Evolutionary conservation across 2,797 vertebrate species (phyloP).

Genomic region (Anguilla pacifica): DNA sequence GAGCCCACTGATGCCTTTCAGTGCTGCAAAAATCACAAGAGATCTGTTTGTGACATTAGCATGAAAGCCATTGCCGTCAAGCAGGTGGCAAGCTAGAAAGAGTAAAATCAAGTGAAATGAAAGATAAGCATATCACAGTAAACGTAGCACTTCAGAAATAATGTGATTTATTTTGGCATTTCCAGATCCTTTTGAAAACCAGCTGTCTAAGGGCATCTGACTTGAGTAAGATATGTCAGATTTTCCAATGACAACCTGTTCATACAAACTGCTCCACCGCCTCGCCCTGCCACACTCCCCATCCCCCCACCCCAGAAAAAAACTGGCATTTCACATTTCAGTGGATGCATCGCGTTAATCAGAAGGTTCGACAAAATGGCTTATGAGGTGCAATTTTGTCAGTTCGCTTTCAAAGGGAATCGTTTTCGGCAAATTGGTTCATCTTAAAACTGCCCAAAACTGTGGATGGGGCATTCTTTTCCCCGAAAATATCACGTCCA

Average conservation of each 20-base stretch:
- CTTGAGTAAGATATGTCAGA: conserved; percentile 46
- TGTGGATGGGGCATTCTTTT: neutral
- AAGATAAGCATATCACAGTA: conserved; percentile 35
- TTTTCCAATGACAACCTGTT: conserved; percentile 29
- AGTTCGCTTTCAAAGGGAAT: conserved; percentile 8
- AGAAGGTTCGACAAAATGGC: neutral
- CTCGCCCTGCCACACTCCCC: neutral
- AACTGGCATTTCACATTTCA: neutral
- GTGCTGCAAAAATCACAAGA: conserved; percentile 47
- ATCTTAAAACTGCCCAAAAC: conserved; percentile 15
- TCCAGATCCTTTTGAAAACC: conserved; percentile 46
- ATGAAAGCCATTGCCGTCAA: conserved; percentile 48
- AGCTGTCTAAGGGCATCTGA: conserved; percentile 38
- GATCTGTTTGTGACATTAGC: conserved; percentile 43
- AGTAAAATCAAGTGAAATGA: conserved; percentile 34
- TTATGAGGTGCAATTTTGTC: conserved; percentile 23
- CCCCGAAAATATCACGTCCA: conserved; percentile 5
- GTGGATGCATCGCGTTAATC: neutral
- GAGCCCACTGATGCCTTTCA: conserved; percentile 50
- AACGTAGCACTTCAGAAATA: conserved; percentile 43
- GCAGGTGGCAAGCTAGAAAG: conserved; percentile 57
- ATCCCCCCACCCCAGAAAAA: neutral
- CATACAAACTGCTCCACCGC: neutral
- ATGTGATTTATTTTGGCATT: conserved; percentile 43
- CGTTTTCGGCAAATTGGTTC: conserved; percentile 17